Conservation (phyloP, 2,113 vertebrate genomes). For the Xerus inauris region DNA sequence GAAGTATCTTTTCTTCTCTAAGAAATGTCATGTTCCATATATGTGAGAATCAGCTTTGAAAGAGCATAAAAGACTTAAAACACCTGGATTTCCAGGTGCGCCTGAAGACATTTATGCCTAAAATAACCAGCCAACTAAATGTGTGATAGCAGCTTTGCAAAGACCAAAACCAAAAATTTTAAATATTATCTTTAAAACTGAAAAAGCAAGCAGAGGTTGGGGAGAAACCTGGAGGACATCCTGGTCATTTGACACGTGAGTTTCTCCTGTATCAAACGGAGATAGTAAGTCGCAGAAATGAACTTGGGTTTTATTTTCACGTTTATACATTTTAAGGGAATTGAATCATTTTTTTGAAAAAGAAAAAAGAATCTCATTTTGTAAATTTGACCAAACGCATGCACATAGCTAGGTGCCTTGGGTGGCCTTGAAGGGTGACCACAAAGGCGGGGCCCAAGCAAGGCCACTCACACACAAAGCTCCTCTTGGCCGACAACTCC, state of each 20-base stretch:
- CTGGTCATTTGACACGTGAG: fast-evolving
- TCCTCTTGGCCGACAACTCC: not conserved
- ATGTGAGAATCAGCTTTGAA: not conserved
- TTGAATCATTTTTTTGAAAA: not conserved
- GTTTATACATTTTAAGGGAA: not conserved
- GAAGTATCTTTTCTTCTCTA: not conserved
- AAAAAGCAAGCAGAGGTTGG: not conserved
- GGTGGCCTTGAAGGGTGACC: too few species aligned
- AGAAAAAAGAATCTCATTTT: not conserved
- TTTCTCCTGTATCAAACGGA: not conserved
- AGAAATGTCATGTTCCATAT: not conserved
- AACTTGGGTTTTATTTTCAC: not conserved
- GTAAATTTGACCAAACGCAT: not conserved
- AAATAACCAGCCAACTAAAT: not conserved
- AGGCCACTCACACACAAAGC: fast-evolving
- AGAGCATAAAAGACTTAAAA: not conserved
- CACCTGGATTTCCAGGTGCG: not conserved
- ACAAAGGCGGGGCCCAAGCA: not conserved
- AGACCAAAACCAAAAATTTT: not conserved
- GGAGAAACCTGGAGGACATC: not conserved
- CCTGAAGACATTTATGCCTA: not conserved
- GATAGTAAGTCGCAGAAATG: not conserved
- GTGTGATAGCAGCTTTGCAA: not conserved
- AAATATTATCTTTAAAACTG: not conserved
- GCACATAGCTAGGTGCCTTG: fast-evolving